Percentiles rank a stretch among this genome's conserved stretches.
Evolutionary conservation across 2,797 vertebrate genomes (phyloP).

Genomic region (Silurus lanzhouensis): DNA sequence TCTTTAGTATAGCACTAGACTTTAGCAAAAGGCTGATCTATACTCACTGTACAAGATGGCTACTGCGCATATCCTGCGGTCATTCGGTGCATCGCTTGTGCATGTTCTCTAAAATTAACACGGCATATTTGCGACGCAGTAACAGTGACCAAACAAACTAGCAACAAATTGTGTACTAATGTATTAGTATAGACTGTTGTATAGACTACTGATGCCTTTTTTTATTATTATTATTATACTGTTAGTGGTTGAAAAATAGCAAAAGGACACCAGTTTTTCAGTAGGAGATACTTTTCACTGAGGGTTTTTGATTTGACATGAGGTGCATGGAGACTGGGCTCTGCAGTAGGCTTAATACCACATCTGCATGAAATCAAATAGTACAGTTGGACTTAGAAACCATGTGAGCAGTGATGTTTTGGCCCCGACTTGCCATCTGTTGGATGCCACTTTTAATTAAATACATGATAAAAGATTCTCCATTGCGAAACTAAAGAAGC

Average conservation of each 20-base stretch:
- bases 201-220: not conserved
- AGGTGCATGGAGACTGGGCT: not conserved
- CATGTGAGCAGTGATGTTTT: not conserved
- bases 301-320: not conserved
- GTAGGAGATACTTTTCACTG: not conserved
- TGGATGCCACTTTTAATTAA: not conserved
- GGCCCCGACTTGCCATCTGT: not conserved
- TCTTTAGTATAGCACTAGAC: not conserved
- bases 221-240: not conserved
- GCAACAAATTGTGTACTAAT: not conserved
- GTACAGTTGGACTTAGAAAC: not conserved
- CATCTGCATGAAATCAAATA: not conserved
- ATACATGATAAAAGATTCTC: not conserved
- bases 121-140: not conserved
- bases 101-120: not conserved
- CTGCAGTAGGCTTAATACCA: not conserved
- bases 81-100: not conserved
- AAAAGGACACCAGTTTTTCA: not conserved
- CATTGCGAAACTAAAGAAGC: slow-evolving; percentile 4
- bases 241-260: not conserved
- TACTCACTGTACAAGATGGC: not conserved
- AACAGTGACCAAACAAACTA: not conserved
- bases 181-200: not conserved
- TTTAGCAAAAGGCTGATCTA: not conserved
- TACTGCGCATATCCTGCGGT: not conserved